Evolutionary conservation across 1,140 invertebrate genomes (phyloP).

Genomic region (Bombus vancouverensis): DNA sequence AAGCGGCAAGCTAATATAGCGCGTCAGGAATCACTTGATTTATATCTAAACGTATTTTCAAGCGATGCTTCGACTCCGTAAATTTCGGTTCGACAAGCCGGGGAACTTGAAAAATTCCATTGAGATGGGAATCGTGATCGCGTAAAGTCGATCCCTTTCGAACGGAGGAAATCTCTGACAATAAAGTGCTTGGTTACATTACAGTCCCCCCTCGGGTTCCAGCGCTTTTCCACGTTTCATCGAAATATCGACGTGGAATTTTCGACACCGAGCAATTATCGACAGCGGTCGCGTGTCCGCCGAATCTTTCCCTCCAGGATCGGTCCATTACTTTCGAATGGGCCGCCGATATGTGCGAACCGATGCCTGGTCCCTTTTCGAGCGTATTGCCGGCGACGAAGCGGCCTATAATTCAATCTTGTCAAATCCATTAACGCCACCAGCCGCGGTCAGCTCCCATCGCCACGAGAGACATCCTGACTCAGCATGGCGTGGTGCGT

Average conservation of each 20-base stretch:
- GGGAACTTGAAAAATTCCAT: not conserved
- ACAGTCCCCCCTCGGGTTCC: conserved; percentile 9
- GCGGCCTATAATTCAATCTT: conserved; percentile 72
- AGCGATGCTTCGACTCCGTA: not conserved
- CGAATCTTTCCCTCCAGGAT: conserved; percentile 33
- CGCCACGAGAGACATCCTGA: conserved; percentile 48
- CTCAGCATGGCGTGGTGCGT: conserved; percentile 30
- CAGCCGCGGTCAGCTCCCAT: conserved; percentile 48
- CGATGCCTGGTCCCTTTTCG: conserved; percentile 24
- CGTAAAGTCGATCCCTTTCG: no score
- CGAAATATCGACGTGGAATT: conserved; percentile 42
- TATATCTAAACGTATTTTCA: not conserved
- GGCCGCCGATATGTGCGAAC: conserved; percentile 4
- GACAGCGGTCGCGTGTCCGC: conserved; percentile 65
- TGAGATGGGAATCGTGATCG: no score
- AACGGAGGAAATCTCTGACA: not conserved
- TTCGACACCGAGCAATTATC: conserved; percentile 68
- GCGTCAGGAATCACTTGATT: not conserved
- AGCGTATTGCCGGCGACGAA: conserved; percentile 57
- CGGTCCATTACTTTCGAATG: conserved; percentile 72
- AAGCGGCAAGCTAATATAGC: not conserved
- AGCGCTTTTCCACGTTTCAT: conserved; percentile 3
- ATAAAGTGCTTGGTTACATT: conserved; percentile 32
- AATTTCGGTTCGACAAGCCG: not conserved
- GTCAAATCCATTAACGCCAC: conserved; percentile 72